phyloP scores from a whole-genome alignment of 2,113 vertebrate species.

The Paramisgurnus dabryanus region DNA sequence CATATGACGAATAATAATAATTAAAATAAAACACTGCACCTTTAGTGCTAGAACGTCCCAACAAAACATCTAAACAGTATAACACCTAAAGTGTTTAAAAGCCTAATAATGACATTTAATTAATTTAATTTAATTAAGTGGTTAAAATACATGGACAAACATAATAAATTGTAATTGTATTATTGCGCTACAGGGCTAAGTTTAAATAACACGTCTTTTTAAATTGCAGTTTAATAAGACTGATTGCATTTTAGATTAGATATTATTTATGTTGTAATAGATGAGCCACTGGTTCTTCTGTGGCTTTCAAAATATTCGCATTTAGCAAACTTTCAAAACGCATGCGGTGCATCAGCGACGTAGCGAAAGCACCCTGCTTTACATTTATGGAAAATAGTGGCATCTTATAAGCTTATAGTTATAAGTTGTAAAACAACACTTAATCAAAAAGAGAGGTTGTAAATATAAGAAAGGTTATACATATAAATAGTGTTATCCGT shows the following conservation, averaged over 20 bases:
- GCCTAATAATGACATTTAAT: too few relatives aligned
- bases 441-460: background rate
- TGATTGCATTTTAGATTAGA: too few relatives aligned
- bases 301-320: background rate
- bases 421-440: background rate
- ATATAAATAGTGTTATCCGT: background rate
- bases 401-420: background rate
- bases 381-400: background rate
- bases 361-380: background rate
- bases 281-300: too few relatives aligned
- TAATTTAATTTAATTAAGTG: too few relatives aligned
- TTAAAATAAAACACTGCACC: background rate
- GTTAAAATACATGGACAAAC: too few relatives aligned
- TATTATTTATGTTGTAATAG: too few relatives aligned
- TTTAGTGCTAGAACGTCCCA: background rate
- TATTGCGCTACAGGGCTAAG: too few relatives aligned
- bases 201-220: too few relatives aligned
- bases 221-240: too few relatives aligned
- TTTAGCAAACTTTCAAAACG: background rate
- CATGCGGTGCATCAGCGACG: background rate
- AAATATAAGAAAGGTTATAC: background rate
- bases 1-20: background rate
- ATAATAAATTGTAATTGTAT: too few relatives aligned
- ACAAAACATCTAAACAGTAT: too few relatives aligned
- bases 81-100: too few relatives aligned